Conservation (phyloP, 2,797 vertebrate species). For the Knipowitschia caucasica region DNA sequence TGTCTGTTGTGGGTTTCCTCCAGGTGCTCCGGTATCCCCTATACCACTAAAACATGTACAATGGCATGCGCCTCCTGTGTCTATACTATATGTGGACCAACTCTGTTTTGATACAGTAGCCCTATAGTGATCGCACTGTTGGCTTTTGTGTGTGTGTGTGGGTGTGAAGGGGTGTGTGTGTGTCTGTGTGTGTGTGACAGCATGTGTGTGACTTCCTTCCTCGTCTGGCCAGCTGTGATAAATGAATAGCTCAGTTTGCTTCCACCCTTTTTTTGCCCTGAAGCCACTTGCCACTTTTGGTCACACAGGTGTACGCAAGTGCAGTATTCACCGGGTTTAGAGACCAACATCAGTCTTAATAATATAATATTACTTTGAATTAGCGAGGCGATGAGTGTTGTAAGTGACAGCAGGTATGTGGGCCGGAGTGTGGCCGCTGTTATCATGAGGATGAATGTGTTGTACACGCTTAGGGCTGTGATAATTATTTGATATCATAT, state of each 20-base stretch:
- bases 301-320: constrained; percentile 25
- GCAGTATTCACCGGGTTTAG: constrained; percentile 2
- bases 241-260: constrained; percentile 27
- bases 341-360: constrained; percentile 12
- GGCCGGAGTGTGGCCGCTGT: constrained; percentile 25
- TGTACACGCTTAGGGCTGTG: too few relatives aligned
- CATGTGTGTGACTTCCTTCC: constrained; percentile 10
- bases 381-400: constrained; percentile 5
- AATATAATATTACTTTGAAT: constrained; percentile 4
- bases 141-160: not conserved
- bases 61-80: too few relatives aligned
- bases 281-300: constrained; percentile 19
- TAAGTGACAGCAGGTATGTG: constrained; percentile 22
- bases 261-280: constrained; percentile 33
- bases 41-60: too few relatives aligned
- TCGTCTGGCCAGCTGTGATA: constrained; percentile 41
- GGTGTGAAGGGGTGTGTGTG: too few relatives aligned
- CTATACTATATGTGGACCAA: not conserved
- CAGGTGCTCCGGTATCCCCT: too few relatives aligned
- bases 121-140: not conserved
- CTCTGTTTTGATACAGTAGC: not conserved
- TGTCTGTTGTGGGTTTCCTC: too few relatives aligned
- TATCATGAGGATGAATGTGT: constrained; percentile 18
- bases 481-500: too few relatives aligned
- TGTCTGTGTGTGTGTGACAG: constrained; percentile 5